Percentiles rank a stretch among this genome's conserved stretches.
phyloP scores from a whole-genome alignment of 2,888 invertebrate genomes.

The Sarcophaga carnaria region DNA sequence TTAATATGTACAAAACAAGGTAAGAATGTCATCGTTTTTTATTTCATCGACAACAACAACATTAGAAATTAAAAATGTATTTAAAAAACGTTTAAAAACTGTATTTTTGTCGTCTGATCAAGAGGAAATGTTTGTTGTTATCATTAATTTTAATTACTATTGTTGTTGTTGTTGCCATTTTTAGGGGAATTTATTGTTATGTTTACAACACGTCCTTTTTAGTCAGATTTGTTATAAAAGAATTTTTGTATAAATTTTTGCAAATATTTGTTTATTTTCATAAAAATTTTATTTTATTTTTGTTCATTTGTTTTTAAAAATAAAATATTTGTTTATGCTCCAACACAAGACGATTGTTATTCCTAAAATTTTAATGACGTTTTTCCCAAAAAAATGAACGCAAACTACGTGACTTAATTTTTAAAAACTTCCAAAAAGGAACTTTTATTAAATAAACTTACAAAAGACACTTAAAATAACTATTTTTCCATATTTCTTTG shows the following conservation, averaged over 20 bases:
- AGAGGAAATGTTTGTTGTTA: slow-evolving; percentile 23
- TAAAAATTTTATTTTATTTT: neutral
- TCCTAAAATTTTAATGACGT: no score
- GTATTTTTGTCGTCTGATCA: neutral
- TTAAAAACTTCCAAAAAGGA: no score
- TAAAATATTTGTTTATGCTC: no score
- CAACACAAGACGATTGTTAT: no score
- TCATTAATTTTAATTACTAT: neutral
- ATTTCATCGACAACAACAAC: neutral
- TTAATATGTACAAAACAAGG: slow-evolving; percentile 25
- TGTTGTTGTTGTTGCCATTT: neutral
- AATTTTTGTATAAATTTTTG: neutral
- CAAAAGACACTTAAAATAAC: no score
- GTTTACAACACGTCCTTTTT: neutral
- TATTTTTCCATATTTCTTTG: no score
- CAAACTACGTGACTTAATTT: no score
- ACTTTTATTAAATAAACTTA: no score
- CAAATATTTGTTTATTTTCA: neutral
- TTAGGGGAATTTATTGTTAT: neutral
- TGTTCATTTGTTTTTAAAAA: no score
- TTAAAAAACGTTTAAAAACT: neutral
- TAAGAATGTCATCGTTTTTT: slow-evolving; percentile 23
- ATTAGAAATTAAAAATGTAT: neutral
- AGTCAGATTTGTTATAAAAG: neutral
- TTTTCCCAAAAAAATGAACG: no score